Conservation (phyloP, 2,113 vertebrate genomes). For the Phrynosoma blainvillii region DNA sequence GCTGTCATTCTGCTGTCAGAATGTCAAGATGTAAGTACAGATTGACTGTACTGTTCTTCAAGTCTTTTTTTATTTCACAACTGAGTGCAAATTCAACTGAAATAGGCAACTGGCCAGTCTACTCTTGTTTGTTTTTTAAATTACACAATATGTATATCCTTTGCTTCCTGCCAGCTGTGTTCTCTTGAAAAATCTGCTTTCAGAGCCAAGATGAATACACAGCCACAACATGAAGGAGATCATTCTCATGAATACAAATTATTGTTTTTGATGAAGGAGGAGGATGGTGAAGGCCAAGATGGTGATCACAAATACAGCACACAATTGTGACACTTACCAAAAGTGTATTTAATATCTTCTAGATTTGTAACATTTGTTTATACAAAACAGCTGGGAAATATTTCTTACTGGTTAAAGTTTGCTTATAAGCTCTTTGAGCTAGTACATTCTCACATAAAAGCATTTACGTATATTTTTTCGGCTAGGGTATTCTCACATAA, state of each 20-base stretch:
- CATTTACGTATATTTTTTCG: no score
- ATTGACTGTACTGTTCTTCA: constrained; percentile 18
- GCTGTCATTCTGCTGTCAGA: constrained; percentile 15
- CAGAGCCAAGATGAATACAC: background rate
- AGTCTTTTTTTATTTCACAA: constrained; percentile 43
- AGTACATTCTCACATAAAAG: no score
- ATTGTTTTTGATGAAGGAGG: constrained; percentile 35
- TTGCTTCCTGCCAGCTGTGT: constrained; percentile 7
- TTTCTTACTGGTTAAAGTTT: background rate
- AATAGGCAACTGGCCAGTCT: constrained; percentile 37
- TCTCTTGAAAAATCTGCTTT: constrained; percentile 34
- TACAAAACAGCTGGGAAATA: background rate
- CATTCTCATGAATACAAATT: constrained; percentile 23
- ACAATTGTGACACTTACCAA: constrained; percentile 36
- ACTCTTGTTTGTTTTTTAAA: background rate
- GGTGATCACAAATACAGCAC: background rate
- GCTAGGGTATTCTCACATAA: no score
- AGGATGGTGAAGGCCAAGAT: background rate
- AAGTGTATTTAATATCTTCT: constrained; percentile 40
- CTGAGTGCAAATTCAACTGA: constrained; percentile 46
- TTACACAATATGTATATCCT: background rate
- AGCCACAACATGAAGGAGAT: constrained; percentile 18
- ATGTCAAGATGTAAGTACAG: constrained; percentile 22
- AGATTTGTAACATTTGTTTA: background rate
- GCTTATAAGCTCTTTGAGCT: background rate